Evolutionary conservation across 1,140 invertebrate species (phyloP), one percentile per base, ranked within the genome.

Genomic region (Halictus rubicundus): DNA sequence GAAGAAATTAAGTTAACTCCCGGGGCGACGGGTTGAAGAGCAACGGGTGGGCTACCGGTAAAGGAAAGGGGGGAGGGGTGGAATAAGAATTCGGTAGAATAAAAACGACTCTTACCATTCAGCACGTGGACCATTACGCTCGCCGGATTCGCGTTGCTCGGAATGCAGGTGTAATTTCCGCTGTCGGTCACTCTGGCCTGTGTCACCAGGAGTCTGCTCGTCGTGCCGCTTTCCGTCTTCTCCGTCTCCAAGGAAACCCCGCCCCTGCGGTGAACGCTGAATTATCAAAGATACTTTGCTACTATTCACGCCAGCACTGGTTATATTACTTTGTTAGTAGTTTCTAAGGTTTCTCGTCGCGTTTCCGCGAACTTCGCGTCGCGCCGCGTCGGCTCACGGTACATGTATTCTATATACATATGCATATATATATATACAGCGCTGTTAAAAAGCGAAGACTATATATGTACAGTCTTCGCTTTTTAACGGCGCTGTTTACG

Each of bases 221-320:
- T 97, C 54, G 97, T 98, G 19, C 97, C 97, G 10, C 95, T 94
- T 86, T 97, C 97, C 7, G 97, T 97, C 93, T 98, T 98, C 93
- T 98, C 97, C 2, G 97, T 98, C 92, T 98, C 97, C 85, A 98
- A 94, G 89, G 96, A 97, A 89, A 98, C 97, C 16, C 97, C 97
- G 68, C 96, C 96, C 83, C 92, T 93, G 85, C 88, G 89, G 88
- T 91, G 92, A 92, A 91, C 88, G 89, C 90, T 92, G 90, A 89
- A 92, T 92, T 92, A 92, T 91, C 88, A 91, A 90, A 89, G 81
- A 91, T 89, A 90, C 88, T 89, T 90, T 89, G 82, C 42, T 83
- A 32, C 78, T 68, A 37, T 84, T 84, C 83, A 77, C 72, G 57
- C 16, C 32, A 25, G 69, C 32, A 80, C 72, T 69, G 59, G 63